Evolutionary conservation across 1,140 invertebrate species (phyloP), one percentile per base, ranked within the genome.

Genomic region (Orussus abietinus): DNA sequence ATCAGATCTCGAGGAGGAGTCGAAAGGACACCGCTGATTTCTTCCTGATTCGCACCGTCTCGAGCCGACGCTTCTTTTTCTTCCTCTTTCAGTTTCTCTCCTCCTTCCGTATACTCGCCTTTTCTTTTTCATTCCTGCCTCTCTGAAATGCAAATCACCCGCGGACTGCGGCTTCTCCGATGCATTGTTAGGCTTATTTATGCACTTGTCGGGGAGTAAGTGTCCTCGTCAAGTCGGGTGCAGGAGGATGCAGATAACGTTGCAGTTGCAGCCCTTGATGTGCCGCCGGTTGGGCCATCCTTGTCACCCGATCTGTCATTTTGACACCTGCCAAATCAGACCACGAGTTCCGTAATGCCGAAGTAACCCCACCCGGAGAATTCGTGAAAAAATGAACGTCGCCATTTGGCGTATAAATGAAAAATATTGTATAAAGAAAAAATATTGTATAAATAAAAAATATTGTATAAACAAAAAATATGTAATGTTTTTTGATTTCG

Each of bases 131-230:
- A n/a, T n/a, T n/a, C n/a, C n/a, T n/a, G n/a, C n/a, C n/a, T 25
- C 40, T 28, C 37, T 41, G 38, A 47, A 55, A 49, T 47, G 48
- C 42, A 47, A 51, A 51, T 47, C 35, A 25, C 6, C 13, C 14
- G 3, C 11, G n/a, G 13, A 20, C 38, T 15, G 22, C 40, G 35
- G 38, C 15, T 17, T 20, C 33, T 39, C 38, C 33, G 32, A 33
- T 36, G 18, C 18, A 5, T 31, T 42, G 21, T 33, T n/a, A n/a
- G n/a, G n/a, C n/a, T 62, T 62, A 62, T 64, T 64, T 62, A 62
- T 60, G 49, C 62, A 60, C 55, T 60, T 47, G 49, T 41, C 45
- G 35, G 28, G 39, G 42, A 61, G 60, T 58, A 65, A 63, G 61
- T 61, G 58, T 51, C 61, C 55, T 42, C 55, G 51, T 29, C 44